phyloP scores from a whole-genome alignment of 2,888 invertebrate genomes.

The Beris chalybata region DNA sequence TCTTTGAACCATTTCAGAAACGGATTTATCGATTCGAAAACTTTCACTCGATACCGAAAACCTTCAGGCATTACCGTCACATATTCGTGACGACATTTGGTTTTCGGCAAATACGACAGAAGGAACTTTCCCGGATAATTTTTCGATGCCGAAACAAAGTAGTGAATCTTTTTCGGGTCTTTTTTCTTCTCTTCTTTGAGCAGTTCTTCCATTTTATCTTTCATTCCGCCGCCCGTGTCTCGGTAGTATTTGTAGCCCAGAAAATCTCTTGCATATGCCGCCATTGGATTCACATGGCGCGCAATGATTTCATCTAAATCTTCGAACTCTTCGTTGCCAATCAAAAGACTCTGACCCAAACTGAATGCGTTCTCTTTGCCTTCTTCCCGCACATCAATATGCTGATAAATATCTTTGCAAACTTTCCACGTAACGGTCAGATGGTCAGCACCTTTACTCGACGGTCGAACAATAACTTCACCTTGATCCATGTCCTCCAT shows the following conservation, averaged over 20 bases:
- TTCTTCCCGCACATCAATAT: conserved; percentile 94
- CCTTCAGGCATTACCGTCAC: conserved; percentile 91
- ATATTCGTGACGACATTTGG: conserved; percentile 86
- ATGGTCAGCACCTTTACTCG: conserved; percentile 95
- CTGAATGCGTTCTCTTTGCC: conserved; percentile 97
- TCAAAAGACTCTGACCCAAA: conserved; percentile 84
- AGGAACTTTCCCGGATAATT: conserved; percentile 91
- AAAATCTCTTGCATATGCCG: conserved; percentile 87
- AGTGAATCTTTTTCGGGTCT: conserved; percentile 85
- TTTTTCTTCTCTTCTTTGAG: conserved; percentile 87
- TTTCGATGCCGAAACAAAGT: conserved; percentile 81
- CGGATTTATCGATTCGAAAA: conserved; percentile 73
- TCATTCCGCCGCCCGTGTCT: conserved; percentile 73
- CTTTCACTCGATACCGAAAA: conserved; percentile 83
- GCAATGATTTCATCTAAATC: conserved; percentile 99
- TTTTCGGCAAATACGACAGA: conserved; percentile 88
- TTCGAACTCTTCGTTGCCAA: conserved; percentile 92
- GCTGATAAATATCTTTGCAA: conserved; percentile 89
- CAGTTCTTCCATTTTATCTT: conserved; percentile 85
- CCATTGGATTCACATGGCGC: conserved; percentile 95
- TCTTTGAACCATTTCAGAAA: conserved; percentile 97
- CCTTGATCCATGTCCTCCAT: conserved; percentile 94
- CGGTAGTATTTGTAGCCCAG: conserved; percentile 89
- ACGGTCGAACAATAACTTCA: conserved; percentile 94
- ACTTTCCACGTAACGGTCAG: conserved; percentile 99